Conservation (phyloP, 2,113 vertebrate species). For the Corythornis vintsioides region DNA sequence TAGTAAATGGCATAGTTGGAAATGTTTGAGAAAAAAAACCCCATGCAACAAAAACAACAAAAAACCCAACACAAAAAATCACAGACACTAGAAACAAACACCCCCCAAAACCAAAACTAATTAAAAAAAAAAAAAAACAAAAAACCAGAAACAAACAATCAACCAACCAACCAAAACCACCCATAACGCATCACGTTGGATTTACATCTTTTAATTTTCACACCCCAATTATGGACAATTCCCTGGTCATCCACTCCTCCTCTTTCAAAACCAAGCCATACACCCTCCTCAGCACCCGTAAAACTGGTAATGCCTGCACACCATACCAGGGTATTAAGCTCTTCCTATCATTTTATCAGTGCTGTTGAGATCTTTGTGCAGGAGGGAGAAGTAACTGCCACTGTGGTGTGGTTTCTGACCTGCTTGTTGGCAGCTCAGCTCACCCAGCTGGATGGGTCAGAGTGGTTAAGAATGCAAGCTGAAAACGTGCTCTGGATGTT, state of each 20-base stretch:
- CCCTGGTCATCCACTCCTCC: not conserved
- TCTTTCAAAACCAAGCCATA: not conserved
- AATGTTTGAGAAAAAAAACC: not conserved
- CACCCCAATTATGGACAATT: not conserved
- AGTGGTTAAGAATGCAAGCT: slow-evolving; percentile 25
- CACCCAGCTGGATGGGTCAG: slow-evolving; percentile 15
- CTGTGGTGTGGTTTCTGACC: slow-evolving; percentile 19
- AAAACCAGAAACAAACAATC: no score
- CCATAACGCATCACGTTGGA: not conserved
- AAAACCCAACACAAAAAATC: no score
- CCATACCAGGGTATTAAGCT: not conserved
- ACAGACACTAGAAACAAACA: no score
- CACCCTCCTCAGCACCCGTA: not conserved
- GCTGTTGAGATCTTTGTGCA: not conserved
- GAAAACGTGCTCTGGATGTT: not conserved
- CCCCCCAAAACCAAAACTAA: no score
- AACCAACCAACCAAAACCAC: not conserved
- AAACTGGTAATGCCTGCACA: slow-evolving; percentile 50
- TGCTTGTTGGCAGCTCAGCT: slow-evolving; percentile 19
- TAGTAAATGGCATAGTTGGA: not conserved
- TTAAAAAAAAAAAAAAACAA: no score
- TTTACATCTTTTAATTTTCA: not conserved
- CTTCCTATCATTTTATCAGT: slow-evolving; percentile 46
- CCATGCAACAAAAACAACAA: no score
- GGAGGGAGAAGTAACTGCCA: not conserved